Base-by-base conservation (phyloP, 2,888 invertebrate genomes). In the Autographa pulchrina region DNA sequence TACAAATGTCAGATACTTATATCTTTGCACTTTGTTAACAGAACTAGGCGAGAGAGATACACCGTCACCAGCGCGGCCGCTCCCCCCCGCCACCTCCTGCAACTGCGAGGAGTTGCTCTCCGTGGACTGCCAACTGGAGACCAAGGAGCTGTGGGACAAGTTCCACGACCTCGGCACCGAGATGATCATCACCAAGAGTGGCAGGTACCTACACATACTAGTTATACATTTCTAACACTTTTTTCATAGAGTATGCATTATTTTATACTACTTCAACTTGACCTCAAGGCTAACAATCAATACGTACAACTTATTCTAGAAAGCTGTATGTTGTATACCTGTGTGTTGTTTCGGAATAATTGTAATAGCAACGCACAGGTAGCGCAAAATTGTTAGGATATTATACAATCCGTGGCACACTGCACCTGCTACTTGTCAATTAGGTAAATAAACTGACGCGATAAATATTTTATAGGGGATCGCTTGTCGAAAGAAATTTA, bases 161-260 rank as follows among this genome's bases (percentile, higher is more conserved):
- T 99, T 99, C 95, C 98, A 98, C 89, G 98, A 98, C 87, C 96
- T 99, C 72, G 99, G 99, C 82, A 99, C 99, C 0, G 99, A 99
- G 96, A 99, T 99, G 99, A 99, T 99, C 92, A 99, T 99, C 94
- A 99, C 99, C 32, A 99, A 99, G 95, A 98, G 98, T 88, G 99
- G 99, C 92, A 98, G 99, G 99, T 99, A 92, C 96, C 20, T 43
- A 41, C 35, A 20, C 20, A 20, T 56, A 48, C 48, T 48, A 48
- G n/a, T 48, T 48, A 48, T n/a, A 48, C 48, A 7, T 43, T 16
- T 35, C 35, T 35, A 5, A 8, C 35, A 8, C 0, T 35, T 6
- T 35, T 35, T 8, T 8, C 7, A 2, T 8, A 35, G 35, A 6
- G 0, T 8, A 3, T 35, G 4, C 7, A 35, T 8, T 35, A 35